Conservation (phyloP, 2,888 invertebrate species). For the Ecliptopera silaceata region DNA sequence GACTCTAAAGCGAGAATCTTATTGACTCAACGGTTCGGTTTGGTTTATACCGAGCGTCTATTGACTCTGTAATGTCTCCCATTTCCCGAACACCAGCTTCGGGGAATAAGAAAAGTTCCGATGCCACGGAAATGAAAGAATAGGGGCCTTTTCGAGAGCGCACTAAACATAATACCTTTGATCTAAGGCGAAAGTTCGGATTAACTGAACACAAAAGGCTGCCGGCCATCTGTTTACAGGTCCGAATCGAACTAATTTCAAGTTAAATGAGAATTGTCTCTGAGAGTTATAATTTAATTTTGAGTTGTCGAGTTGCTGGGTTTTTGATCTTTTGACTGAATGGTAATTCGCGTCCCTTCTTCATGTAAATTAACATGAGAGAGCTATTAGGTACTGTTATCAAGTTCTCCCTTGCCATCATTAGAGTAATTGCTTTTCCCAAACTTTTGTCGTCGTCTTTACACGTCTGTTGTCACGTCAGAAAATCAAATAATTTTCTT, state of each 20-base stretch:
- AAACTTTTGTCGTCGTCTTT: slow-evolving; percentile 40
- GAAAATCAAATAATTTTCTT: slow-evolving; percentile 69
- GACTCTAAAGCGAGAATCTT: slow-evolving; percentile 66
- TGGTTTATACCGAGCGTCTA: slow-evolving; percentile 66
- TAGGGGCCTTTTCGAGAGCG: slow-evolving; percentile 65
- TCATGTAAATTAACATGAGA: slow-evolving; percentile 39
- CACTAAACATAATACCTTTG: slow-evolving; percentile 77
- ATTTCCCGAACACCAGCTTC: slow-evolving; percentile 76
- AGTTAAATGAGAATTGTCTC: slow-evolving; percentile 74
- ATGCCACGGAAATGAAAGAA: slow-evolving; percentile 68
- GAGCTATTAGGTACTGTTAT: slow-evolving; percentile 39
- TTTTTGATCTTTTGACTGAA: slow-evolving; percentile 39
- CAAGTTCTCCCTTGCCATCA: slow-evolving; percentile 56
- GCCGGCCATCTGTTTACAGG: slow-evolving; percentile 67
- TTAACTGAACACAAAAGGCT: slow-evolving; percentile 72
- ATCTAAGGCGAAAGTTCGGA: slow-evolving; percentile 73
- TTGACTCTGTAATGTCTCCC: slow-evolving; percentile 79
- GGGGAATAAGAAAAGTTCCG: slow-evolving; percentile 78
- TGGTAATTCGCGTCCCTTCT: slow-evolving; percentile 37
- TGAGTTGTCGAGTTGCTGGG: slow-evolving; percentile 50
- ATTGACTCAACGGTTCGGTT: slow-evolving; percentile 68
- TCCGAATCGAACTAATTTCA: slow-evolving; percentile 68
- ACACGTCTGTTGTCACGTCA: slow-evolving; percentile 33
- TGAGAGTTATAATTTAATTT: slow-evolving; percentile 70
- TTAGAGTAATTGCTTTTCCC: slow-evolving; percentile 61